Conservation (phyloP, 2,113 vertebrate genomes). For the Progne subis region DNA sequence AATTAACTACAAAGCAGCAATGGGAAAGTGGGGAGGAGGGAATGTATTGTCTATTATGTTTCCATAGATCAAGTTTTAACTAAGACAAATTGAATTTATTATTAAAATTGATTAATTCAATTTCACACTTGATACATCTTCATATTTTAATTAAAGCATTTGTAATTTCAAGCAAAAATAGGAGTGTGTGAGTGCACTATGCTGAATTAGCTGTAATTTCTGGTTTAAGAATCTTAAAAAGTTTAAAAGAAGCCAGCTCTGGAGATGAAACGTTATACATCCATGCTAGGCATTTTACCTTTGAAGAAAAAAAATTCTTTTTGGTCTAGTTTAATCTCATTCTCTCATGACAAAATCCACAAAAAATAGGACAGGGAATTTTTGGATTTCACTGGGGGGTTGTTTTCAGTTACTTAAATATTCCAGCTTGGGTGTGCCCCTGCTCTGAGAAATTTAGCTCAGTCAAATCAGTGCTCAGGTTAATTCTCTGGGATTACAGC, state of each 20-base stretch:
- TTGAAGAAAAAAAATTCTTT: background rate
- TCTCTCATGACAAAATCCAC: background rate
- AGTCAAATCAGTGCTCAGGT: background rate
- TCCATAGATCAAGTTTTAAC: constrained; percentile 24
- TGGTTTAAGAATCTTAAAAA: background rate
- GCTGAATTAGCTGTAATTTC: background rate
- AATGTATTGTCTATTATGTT: background rate
- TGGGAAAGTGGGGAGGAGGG: background rate
- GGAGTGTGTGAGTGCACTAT: background rate
- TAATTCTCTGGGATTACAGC: background rate
- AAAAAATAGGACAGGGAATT: background rate
- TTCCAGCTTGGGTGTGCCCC: background rate
- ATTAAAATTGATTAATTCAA: constrained; percentile 36
- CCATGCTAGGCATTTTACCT: background rate
- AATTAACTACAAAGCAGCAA: constrained; percentile 3
- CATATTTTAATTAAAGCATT: constrained; percentile 3
- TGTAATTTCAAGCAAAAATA: constrained; percentile 1
- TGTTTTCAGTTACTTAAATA: background rate
- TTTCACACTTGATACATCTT: constrained; percentile 22
- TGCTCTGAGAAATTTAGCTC: background rate
- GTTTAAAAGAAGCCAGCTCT: background rate
- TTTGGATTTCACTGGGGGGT: background rate
- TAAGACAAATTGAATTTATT: constrained; percentile 26
- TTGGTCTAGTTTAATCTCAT: background rate
- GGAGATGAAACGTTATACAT: background rate